Base-by-base conservation (phyloP, 2,113 vertebrate genomes). In the Siniperca chuatsi region DNA sequence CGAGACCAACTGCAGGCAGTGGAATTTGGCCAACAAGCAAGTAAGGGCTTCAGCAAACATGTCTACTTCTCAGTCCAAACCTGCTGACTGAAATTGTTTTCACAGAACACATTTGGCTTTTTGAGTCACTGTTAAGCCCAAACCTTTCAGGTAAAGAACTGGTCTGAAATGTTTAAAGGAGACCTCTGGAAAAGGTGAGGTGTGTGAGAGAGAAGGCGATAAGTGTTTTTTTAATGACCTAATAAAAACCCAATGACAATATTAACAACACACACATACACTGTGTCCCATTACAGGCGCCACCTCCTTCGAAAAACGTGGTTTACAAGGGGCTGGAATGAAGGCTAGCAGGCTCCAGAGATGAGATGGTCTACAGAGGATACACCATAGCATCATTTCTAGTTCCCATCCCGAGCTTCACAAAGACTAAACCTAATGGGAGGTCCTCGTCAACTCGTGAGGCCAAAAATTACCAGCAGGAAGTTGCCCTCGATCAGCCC, bases 171-270 rank as follows among this genome's bases (percentile, higher is more conserved):
- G 74, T 60, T 76, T 29, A 20, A 64, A 68, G 69, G 65, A 74
- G 69, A 82, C 79, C 15, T 86, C 67, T 78, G 73, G 50, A 81
- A 52, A 72, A 20, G 35, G 23, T 40, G 65, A 66, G 13, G 33
- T 35, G n/a, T 11, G 23, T 25, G 60, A 68, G 10, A 74, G 48
- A 48, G 46, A 76, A 35, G 20, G 42, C 79, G 46, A 23, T 8
- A 70, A 40, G 54, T 54, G 29, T 42, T 79, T 74, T 55, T 6
- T 66, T 23, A 75, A 35, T 46, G 70, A 66, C n/a, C 23, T 35
- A 54, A 61, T 42, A 58, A 66, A 42, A 79, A 83, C 3, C 20
- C 40, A 78, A 57, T 8, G 15, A 37, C 67, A 71, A 44, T 74
- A 67, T 64, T 29, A 65, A 69, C 65, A 68, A 61, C 13, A 60